A percentile compares a stretch with the other conserved stretches of the same genome.
Conservation (phyloP, 2,888 invertebrate species). For the Andrena fulva region DNA sequence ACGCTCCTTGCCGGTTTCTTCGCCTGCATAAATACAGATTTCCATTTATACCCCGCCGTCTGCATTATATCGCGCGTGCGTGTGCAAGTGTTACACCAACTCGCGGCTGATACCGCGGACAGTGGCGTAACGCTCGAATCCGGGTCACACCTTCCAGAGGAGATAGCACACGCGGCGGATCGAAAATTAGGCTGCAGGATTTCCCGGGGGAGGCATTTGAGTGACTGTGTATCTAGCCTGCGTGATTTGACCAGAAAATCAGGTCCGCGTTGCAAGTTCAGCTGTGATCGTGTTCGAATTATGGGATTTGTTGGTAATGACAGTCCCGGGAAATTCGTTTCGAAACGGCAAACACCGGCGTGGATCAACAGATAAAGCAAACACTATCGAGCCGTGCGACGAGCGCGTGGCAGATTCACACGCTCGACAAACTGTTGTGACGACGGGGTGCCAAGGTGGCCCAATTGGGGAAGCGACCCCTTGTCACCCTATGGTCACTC, state of each 20-base stretch:
- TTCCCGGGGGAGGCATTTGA: neutral
- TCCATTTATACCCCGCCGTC: slow-evolving; percentile 58
- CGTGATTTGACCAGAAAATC: neutral
- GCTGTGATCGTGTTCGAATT: neutral
- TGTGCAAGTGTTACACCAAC: slow-evolving; percentile 30
- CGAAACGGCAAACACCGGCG: too few species aligned
- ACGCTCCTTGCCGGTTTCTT: slow-evolving; percentile 12
- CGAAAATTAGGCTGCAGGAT: neutral
- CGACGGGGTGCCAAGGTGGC: too few species aligned
- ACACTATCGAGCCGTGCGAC: too few species aligned
- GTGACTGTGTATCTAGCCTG: neutral
- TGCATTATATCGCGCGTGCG: slow-evolving; percentile 1
- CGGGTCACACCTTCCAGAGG: slow-evolving; percentile 32
- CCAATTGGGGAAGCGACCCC: too few species aligned
- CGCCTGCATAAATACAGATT: slow-evolving; percentile 65
- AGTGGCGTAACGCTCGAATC: slow-evolving; percentile 63
- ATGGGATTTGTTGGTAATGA: neutral
- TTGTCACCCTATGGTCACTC: too few species aligned
- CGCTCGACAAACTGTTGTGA: too few species aligned
- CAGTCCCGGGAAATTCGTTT: neutral
- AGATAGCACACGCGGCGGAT: neutral
- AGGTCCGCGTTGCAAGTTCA: neutral
- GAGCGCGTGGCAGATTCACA: too few species aligned
- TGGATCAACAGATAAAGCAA: too few species aligned
- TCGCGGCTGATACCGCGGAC: slow-evolving; percentile 39